Evolutionary conservation across 1,140 invertebrate genomes (phyloP).

Genomic region (Octopus sinensis): DNA sequence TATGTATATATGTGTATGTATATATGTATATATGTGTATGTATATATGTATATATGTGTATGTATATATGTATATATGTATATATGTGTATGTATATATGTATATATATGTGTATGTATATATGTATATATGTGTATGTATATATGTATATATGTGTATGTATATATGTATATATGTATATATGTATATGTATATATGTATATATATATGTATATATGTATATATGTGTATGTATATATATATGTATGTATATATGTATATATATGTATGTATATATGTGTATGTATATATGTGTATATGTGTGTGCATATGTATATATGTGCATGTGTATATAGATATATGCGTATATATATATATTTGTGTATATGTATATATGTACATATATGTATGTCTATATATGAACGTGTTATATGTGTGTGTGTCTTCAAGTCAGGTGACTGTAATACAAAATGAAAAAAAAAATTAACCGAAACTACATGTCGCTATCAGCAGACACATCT

Average conservation of each 20-base stretch:
- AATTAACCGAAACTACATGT: too few species aligned
- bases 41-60: not conserved
- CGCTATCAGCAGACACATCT: too few species aligned
- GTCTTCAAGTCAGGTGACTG: not conserved
- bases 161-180: not conserved
- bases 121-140: not conserved
- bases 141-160: not conserved
- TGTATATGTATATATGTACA: not conserved
- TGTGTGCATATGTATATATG: not conserved
- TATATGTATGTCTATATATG: not conserved
- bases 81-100: not conserved
- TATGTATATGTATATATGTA: not conserved
- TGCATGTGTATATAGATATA: not conserved
- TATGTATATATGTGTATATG: not conserved
- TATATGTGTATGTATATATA: not conserved
- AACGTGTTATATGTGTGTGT: not conserved
- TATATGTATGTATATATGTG: not conserved
- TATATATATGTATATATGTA: not conserved
- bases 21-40: not conserved
- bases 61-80: not conserved
- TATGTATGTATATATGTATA: not conserved
- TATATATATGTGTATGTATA: not conserved
- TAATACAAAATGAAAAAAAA: too few species aligned
- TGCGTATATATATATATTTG: not conserved
- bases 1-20: not conserved